Percentiles rank a stretch among this genome's conserved stretches.
phyloP scores from a whole-genome alignment of 2,113 vertebrate genomes.

The Serinus canaria region DNA sequence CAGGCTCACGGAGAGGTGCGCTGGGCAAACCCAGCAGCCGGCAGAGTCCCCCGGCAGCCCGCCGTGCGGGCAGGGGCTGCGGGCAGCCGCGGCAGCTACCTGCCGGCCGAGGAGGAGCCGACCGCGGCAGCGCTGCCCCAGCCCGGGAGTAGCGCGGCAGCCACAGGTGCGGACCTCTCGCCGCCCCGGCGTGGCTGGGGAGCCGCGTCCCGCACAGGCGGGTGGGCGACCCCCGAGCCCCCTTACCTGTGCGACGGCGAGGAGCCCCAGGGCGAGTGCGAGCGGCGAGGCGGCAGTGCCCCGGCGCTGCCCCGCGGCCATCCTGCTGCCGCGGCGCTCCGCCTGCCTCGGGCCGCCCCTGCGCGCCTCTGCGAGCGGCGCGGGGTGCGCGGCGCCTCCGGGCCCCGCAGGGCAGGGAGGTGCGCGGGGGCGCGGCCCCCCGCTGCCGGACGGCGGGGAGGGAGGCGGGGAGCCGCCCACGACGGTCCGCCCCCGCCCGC shows the following conservation, averaged over 20 bases:
- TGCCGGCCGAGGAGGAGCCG: not conserved
- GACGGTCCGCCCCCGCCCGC: not conserved
- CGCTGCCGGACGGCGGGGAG: not conserved
- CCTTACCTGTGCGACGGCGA: slow-evolving; percentile 68
- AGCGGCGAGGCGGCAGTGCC: slow-evolving; percentile 1
- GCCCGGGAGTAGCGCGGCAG: not conserved
- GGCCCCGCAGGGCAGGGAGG: slow-evolving; percentile 40
- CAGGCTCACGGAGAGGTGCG: not conserved
- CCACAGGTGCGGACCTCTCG: not conserved
- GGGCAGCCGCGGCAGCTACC: not conserved
- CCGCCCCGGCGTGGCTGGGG: too few relatives aligned
- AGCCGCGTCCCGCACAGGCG: not conserved
- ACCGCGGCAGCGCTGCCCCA: not conserved
- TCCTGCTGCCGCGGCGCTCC: not conserved
- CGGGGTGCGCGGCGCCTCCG: not conserved
- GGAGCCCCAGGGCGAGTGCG: slow-evolving; percentile 44
- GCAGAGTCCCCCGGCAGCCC: not conserved
- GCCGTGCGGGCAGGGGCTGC: not conserved
- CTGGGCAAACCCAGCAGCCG: not conserved
- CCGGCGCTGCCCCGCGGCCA: not conserved
- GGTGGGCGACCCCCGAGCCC: not conserved
- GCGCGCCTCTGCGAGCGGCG: not conserved
- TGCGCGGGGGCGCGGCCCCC: slow-evolving; percentile 49
- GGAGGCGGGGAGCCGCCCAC: slow-evolving; percentile 29
- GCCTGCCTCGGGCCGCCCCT: not conserved